phyloP scores from a whole-genome alignment of 1,140 invertebrate species.

The Dolichoris vasculosae region DNA sequence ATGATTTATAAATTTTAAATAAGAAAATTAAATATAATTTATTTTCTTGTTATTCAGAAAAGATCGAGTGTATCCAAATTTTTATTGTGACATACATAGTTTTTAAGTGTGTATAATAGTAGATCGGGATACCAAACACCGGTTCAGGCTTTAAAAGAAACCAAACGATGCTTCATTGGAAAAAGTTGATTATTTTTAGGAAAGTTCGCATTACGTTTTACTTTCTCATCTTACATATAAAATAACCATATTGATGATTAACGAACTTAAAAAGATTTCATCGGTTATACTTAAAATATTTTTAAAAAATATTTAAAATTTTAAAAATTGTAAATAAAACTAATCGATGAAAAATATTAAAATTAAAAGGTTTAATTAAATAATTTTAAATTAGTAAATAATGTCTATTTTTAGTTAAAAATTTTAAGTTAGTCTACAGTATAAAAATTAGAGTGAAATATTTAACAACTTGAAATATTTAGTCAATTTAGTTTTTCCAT shows the following conservation, averaged over 20 bases:
- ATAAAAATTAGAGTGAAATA: no score
- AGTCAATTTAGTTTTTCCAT: no score
- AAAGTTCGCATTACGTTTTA: neutral
- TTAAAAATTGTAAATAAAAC: neutral
- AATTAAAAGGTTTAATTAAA: no score
- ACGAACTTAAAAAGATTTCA: neutral
- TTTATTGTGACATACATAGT: neutral
- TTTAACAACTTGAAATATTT: no score
- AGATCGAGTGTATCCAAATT: neutral
- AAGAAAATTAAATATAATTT: neutral
- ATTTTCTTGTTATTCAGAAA: neutral
- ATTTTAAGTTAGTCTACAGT: no score
- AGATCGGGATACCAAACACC: conserved; percentile 16
- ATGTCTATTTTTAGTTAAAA: no score
- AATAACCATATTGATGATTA: neutral
- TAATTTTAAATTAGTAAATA: no score
- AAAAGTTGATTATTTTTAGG: neutral
- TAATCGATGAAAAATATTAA: no score
- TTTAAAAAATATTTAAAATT: neutral
- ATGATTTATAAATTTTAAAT: neutral
- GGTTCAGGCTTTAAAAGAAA: neutral
- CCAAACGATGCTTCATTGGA: neutral
- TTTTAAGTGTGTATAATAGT: neutral
- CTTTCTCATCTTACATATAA: conserved; percentile 8
- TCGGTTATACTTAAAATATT: neutral